phyloP scores from a whole-genome alignment of 2,797 vertebrate species.

The Onychomys leucogaster region DNA sequence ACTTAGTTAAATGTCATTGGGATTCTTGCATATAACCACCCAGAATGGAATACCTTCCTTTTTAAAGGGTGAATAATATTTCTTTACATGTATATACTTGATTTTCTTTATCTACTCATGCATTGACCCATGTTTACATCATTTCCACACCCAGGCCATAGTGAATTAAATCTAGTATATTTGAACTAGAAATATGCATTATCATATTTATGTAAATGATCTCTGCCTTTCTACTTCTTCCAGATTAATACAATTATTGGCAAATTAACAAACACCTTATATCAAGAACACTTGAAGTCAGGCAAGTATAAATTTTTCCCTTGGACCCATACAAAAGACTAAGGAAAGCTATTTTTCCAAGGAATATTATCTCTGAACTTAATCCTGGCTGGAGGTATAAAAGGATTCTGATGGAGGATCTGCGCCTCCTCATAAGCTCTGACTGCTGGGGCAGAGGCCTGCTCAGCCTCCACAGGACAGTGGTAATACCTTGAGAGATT shows the following conservation, averaged over 20 bases:
- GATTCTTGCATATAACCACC: neutral
- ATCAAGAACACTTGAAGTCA: neutral
- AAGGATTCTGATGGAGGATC: neutral
- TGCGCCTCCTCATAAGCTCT: neutral
- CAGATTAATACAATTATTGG: neutral
- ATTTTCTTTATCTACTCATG: neutral
- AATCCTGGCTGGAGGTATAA: neutral
- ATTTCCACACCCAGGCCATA: neutral
- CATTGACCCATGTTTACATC: neutral
- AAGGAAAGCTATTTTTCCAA: neutral
- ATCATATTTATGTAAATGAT: neutral
- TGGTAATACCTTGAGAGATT: neutral
- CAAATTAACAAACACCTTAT: neutral
- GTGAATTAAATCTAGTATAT: neutral
- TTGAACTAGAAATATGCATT: neutral
- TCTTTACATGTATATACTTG: neutral
- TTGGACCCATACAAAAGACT: neutral
- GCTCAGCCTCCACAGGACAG: neutral
- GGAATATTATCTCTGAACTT: conserved; percentile 5
- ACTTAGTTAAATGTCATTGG: neutral
- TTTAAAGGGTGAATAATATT: neutral
- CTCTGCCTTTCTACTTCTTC: neutral
- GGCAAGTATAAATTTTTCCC: neutral
- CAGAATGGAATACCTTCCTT: neutral
- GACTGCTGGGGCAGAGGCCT: neutral